Evolutionary conservation across 1,140 invertebrate genomes (phyloP), one percentile per base, ranked within the genome.

Genomic region (Achroia grisella): DNA sequence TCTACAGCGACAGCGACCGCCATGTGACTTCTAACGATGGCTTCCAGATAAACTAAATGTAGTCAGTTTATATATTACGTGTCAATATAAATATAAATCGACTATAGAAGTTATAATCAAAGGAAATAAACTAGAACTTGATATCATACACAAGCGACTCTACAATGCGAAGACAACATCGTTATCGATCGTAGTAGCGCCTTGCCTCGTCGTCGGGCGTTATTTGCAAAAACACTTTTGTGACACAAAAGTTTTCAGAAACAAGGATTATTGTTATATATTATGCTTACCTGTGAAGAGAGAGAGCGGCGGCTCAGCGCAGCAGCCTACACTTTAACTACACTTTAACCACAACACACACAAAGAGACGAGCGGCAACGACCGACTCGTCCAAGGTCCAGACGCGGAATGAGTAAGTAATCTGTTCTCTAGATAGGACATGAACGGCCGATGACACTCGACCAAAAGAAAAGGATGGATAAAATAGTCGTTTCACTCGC

Each of bases 261-360:
- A 52, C 10, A 13, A 29, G 10, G 30, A 23, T 44, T 54, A 52
- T 33, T 15, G 44, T 37, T 46, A 31, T 46, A 29, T 40, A 42
- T 29, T 30, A 4, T 10, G 12, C 9, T 66, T 84, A 84, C 79
- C 77, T 81, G 79, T 52, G 52, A 54, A 47, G 47, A 61, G 27
- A 61, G 27, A 52, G 53, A 64, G 58, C 36, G 52, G 44, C 28
- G 64, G 64, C 55, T 71, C 60, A 63, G 67, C 56, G 65, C 49
- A 72, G 67, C 66, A 51, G 60, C 64, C 66, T n/a, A n/a, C n/a
- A n/a, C n/a, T n/a, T n/a, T n/a, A n/a, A 74, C 76, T 64, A 73
- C 75, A 83, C 79, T 64, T 55, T 51, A 56, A 74, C 40, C 76
- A 83, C 73, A 74, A 77, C 79, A 84, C 80, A 72, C 80, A 66